Conservation (phyloP, 2,113 vertebrate genomes). For the Toxostoma redivivum region DNA sequence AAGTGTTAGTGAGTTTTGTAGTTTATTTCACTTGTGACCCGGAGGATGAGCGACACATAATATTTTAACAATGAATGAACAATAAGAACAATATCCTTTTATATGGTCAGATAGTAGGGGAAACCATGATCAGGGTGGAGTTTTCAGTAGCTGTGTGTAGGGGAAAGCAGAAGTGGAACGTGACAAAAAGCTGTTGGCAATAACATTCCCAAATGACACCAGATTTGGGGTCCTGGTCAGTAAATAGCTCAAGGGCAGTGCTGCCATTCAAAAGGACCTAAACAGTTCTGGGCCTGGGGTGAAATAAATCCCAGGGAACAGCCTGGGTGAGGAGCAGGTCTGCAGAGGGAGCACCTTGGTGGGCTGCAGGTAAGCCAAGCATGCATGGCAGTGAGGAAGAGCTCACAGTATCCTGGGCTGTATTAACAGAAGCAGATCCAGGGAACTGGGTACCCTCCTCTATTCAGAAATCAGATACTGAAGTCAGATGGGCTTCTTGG, state of each 20-base stretch:
- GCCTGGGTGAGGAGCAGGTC: neutral
- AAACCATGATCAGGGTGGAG: neutral
- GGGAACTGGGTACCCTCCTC: neutral
- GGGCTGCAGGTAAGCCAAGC: neutral
- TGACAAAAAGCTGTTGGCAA: neutral
- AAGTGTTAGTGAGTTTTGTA: neutral
- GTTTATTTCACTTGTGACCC: neutral
- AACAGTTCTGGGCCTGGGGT: neutral
- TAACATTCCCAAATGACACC: neutral
- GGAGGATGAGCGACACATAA: neutral
- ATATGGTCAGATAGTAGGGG: neutral
- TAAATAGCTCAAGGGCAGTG: neutral
- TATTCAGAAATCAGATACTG: neutral
- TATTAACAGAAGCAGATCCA: neutral
- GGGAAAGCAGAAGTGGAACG: neutral
- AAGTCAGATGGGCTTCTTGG: neutral
- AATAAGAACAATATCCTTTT: neutral
- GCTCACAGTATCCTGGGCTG: neutral
- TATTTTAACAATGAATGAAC: neutral
- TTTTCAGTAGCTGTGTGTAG: neutral
- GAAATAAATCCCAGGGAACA: neutral
- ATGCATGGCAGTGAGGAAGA: neutral
- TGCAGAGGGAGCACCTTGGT: neutral
- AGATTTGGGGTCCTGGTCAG: neutral
- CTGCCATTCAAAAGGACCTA: neutral